These are phyloP conservation scores for Leptoclinus maculatus DNA, from an alignment of 2,797 vertebrate genomes.

Conservation along the genomic window DNA sequence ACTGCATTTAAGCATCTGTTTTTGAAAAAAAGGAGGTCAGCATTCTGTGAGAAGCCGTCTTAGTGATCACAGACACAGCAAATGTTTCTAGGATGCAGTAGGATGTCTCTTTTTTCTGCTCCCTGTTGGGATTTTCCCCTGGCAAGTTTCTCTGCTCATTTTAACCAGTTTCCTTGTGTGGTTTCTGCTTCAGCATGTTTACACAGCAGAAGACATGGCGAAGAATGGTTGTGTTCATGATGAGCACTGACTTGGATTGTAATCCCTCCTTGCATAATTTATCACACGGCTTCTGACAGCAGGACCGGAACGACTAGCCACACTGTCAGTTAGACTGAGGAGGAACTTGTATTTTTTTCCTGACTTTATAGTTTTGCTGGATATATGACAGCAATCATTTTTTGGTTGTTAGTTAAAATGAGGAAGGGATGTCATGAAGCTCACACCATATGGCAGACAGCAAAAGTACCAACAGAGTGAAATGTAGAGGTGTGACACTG, in stretches of 20 bases:
- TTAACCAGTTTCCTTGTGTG: constrained; percentile 48
- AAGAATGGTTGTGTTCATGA: constrained; percentile 33
- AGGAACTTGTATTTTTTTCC: constrained; percentile 1
- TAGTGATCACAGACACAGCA: constrained; percentile 68
- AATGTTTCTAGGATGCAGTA: constrained; percentile 71
- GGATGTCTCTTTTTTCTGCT: constrained; percentile 52
- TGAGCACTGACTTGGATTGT: constrained; percentile 48
- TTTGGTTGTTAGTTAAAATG: constrained; percentile 44
- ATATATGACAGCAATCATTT: constrained; percentile 54
- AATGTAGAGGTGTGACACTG: constrained; percentile 36
- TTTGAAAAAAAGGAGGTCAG: constrained; percentile 33
- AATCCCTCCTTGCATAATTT: constrained; percentile 61
- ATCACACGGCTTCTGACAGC: constrained; percentile 43
- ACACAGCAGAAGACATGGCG: constrained; percentile 43
- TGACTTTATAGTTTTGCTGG: constrained; percentile 48
- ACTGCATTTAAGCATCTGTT: constrained; percentile 47
- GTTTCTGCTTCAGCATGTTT: constrained; percentile 62
- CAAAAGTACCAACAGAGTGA: constrained; percentile 36
- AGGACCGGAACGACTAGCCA: constrained; percentile 6
- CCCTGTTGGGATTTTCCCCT: constrained; percentile 61
- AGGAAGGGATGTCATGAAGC: constrained; percentile 45
- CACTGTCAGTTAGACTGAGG: constrained; percentile 37
- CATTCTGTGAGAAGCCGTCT: constrained; percentile 49
- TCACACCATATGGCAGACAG: constrained; percentile 40
- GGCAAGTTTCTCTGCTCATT: constrained; percentile 56